Conservation (phyloP, 2,888 invertebrate species). For the Pollenia angustigena region DNA sequence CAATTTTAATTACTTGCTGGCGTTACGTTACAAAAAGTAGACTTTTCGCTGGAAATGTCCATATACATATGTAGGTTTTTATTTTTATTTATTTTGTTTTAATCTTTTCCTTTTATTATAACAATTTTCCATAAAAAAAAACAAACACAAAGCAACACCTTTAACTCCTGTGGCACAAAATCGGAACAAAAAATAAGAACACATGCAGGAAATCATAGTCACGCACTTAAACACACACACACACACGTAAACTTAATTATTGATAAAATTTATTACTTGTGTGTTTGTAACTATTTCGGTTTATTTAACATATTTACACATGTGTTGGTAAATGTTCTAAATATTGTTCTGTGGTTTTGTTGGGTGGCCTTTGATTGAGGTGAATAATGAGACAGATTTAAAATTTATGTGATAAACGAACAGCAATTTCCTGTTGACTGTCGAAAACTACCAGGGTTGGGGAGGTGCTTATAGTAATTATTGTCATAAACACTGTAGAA, state of each 20-base stretch:
- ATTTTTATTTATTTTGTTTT: conserved; percentile 9
- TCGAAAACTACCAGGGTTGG: too few relatives aligned
- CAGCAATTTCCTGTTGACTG: too few relatives aligned
- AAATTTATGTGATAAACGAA: too few relatives aligned
- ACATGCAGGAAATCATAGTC: not conserved
- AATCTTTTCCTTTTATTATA: not conserved
- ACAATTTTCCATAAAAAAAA: conserved; percentile 9
- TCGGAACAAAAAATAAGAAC: not conserved
- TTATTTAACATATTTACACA: not conserved
- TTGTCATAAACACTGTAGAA: too few relatives aligned
- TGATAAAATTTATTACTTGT: not conserved
- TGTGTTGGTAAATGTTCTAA: not conserved
- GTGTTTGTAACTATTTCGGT: not conserved
- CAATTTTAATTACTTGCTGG: too few relatives aligned
- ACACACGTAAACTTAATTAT: not conserved
- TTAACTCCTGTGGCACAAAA: not conserved
- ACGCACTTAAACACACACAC: not conserved
- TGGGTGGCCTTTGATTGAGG: not conserved
- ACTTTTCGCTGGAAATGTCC: too few relatives aligned
- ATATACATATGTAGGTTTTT: conserved; percentile 4
- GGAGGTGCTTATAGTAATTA: too few relatives aligned
- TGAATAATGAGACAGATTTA: too few relatives aligned
- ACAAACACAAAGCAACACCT: not conserved
- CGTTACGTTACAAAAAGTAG: too few relatives aligned
- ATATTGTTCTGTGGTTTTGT: not conserved